These are phyloP conservation scores for Spisula subtruncata DNA, from an alignment of 2,888 invertebrate species.

Conservation along the genomic window DNA sequence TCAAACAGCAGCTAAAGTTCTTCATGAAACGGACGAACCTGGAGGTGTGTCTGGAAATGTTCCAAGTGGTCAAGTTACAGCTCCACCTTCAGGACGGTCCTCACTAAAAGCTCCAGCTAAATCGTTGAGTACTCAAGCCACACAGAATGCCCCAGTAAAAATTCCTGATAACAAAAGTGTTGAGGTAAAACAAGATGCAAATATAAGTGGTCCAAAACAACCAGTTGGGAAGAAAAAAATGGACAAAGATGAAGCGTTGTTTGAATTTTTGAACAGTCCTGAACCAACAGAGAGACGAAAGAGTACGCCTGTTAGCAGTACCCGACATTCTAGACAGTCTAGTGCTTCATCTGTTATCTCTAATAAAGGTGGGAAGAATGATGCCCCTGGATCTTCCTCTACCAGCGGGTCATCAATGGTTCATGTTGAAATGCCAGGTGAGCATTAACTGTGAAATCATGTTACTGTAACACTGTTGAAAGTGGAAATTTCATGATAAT, in stretches of 20 bases:
- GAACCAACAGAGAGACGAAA: conserved; percentile 78
- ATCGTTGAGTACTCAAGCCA: background rate
- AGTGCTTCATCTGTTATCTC: conserved; percentile 85
- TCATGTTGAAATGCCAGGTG: conserved; percentile 77
- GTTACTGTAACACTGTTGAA: no score
- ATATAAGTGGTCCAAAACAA: conserved; percentile 47
- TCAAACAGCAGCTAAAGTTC: conserved; percentile 92
- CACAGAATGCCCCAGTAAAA: conserved; percentile 75
- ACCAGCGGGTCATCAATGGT: conserved; percentile 77
- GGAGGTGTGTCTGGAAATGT: conserved; percentile 20
- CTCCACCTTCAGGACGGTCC: background rate
- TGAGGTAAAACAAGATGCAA: conserved; percentile 43
- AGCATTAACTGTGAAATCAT: background rate
- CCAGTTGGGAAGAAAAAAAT: conserved; percentile 76
- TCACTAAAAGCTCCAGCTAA: conserved; percentile 41
- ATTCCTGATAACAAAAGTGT: conserved; percentile 59
- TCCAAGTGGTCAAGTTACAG: background rate
- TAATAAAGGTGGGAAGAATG: conserved; percentile 73
- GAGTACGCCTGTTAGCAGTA: conserved; percentile 78
- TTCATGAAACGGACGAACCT: conserved; percentile 76
- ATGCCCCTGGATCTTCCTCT: conserved; percentile 67
- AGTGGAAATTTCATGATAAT: no score
- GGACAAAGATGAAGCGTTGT: conserved; percentile 87
- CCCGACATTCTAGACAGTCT: conserved; percentile 86
- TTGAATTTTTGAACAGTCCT: conserved; percentile 88